Base-by-base conservation (phyloP, 2,113 vertebrate genomes). In the Holacanthus passer region DNA sequence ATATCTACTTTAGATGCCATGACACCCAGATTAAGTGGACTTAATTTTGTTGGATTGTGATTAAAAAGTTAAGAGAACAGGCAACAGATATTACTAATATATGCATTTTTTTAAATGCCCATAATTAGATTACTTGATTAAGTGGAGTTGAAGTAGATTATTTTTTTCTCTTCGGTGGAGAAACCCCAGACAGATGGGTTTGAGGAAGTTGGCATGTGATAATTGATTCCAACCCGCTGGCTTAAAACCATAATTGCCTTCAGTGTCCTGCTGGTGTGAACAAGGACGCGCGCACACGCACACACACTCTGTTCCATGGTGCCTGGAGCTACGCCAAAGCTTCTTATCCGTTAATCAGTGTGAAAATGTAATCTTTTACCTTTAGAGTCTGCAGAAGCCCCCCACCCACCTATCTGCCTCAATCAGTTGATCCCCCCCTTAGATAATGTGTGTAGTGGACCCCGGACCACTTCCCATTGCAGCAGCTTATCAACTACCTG, bases 281-380 rank as follows among this genome's bases (percentile, higher is more conserved):
- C 55, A 53, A 24, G 58, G 43, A 73, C 43, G 1, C 16, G 9
- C 79, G 1, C 37, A 6, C 29, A 4, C 43, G 0, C 32, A 35
- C 56, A 66, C 29, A 32, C 50, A 19, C 47, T 2, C 24, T 5
- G 73, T 50, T 75, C 52, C 56, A 47, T 71, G 77, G 39, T 63
- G 59, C 63, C 66, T 86, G 70, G 88, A 83, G 71, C 27, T 32
- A 11, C 32, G 67, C 72, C 84, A 93, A 94, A 95, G 92, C 93
- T 88, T 59, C 92, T 95, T 94, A 94, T 90, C 88, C 12, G 77
- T 81, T 93, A 94, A 94, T 92, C 86, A 43, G 82, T 67, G 78
- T 87, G 69, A 70, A 92, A 89, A 82, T 89, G 73, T 93, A 88
- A 87, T 89, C 83, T 92, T 93, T 92, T 82, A 92, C 87, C 77